These are phyloP conservation scores for Aegithalos caudatus DNA, from an alignment of 2,113 vertebrate genomes.

Conservation along the genomic window DNA sequence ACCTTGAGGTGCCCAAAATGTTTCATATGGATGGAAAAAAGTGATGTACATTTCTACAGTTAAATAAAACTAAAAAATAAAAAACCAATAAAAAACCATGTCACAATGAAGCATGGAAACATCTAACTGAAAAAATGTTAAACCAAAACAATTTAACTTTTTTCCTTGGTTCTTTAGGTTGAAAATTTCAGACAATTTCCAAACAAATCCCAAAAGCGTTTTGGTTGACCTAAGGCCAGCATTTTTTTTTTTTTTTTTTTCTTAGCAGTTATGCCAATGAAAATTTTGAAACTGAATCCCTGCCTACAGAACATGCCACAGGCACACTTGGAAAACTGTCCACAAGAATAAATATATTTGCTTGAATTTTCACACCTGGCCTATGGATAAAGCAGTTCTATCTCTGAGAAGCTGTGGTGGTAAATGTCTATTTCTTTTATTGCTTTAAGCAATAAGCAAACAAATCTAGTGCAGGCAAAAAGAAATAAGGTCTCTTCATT, in stretches of 20 bases:
- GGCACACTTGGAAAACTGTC: not conserved
- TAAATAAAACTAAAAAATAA: not conserved
- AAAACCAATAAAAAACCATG: not conserved
- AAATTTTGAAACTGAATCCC: not conserved
- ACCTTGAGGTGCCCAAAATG: not conserved
- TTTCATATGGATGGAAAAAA: not conserved
- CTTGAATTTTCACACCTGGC: not conserved
- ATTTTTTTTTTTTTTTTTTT: constrained; percentile 23
- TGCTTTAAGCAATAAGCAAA: not conserved
- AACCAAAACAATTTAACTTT: not conserved
- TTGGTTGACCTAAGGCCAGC: not conserved
- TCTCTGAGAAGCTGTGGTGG: not conserved
- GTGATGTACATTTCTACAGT: not conserved
- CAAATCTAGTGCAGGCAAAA: not conserved
- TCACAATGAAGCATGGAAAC: not conserved
- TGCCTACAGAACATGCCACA: not conserved
- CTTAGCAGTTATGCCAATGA: not conserved
- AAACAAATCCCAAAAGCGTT: not conserved
- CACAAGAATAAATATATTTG: not conserved
- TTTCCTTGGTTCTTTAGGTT: not conserved
- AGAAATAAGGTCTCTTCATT: not conserved
- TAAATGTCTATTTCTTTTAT: not conserved
- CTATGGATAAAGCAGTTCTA: not conserved
- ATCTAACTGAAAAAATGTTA: not conserved
- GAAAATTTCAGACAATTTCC: not conserved